A percentile compares a stretch with the other conserved stretches of the same genome.
These are phyloP conservation scores for Psittacula cyanocephala DNA, from an alignment of 2,113 vertebrate genomes.

Conservation along the genomic window DNA sequence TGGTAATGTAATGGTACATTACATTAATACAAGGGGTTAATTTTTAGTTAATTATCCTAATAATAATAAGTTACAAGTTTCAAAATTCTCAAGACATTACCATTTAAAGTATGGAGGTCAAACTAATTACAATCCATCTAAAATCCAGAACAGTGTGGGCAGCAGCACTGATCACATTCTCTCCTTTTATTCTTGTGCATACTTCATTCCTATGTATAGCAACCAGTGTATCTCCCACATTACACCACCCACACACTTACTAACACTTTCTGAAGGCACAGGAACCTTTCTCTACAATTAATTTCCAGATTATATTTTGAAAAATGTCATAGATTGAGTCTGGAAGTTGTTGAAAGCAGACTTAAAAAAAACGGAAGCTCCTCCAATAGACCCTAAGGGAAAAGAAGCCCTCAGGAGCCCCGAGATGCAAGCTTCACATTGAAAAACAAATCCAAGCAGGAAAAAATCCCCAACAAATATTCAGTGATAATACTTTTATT, in stretches of 20 bases:
- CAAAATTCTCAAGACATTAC: constrained; percentile 9
- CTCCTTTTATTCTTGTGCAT: constrained; percentile 12
- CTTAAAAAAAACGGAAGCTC: neutral
- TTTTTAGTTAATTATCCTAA: neutral
- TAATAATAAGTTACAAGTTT: neutral
- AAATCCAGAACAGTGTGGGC: neutral
- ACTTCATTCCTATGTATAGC: constrained; percentile 41
- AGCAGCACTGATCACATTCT: neutral
- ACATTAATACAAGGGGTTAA: neutral
- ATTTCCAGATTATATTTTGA: constrained; percentile 5
- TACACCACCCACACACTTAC: neutral
- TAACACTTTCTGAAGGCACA: constrained; percentile 38
- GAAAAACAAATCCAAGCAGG: neutral
- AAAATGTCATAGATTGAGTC: constrained; percentile 21
- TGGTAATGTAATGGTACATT: neutral
- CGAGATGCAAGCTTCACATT: neutral
- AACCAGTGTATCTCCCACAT: constrained; percentile 35
- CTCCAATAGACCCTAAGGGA: neutral
- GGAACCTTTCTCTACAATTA: constrained; percentile 12
- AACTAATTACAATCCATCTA: neutral
- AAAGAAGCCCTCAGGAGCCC: neutral
- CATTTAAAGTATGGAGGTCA: neutral
- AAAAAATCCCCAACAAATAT: neutral
- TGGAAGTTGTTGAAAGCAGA: constrained; percentile 16
- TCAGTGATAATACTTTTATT: neutral